These are phyloP conservation scores for Platichthys flesus DNA, from an alignment of 2,113 vertebrate species.

Conservation along the genomic window DNA sequence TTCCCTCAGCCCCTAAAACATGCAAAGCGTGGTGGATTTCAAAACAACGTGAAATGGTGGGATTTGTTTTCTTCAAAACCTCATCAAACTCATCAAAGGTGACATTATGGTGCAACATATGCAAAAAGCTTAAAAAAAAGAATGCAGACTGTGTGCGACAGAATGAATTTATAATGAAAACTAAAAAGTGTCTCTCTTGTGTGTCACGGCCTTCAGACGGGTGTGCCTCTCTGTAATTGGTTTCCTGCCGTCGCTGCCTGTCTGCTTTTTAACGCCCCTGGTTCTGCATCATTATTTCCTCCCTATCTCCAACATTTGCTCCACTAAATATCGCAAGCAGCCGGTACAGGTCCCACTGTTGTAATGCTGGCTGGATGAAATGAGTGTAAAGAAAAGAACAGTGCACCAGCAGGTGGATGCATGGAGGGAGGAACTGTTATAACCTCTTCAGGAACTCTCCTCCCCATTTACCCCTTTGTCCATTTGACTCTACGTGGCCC, in stretches of 20 bases:
- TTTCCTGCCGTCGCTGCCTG: conserved; percentile 22
- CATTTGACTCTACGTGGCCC: conserved; percentile 23
- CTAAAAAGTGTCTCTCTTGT: conserved; percentile 6
- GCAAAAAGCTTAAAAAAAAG: not conserved
- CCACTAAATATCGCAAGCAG: conserved; percentile 19
- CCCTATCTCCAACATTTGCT: conserved; percentile 15
- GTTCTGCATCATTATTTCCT: conserved; percentile 30
- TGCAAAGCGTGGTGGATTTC: not conserved
- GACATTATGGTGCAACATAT: not conserved
- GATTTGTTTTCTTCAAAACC: no score
- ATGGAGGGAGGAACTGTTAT: conserved; percentile 15
- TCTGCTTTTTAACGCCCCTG: conserved; percentile 19
- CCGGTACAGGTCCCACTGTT: not conserved
- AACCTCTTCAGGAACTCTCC: conserved; percentile 23
- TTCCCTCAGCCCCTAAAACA: no score
- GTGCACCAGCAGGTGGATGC: conserved; percentile 19
- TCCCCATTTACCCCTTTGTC: conserved; percentile 38
- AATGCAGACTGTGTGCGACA: not conserved
- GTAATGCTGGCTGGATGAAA: conserved; percentile 1
- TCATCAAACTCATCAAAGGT: not conserved
- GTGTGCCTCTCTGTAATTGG: conserved; percentile 18
- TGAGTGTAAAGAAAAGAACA: not conserved
- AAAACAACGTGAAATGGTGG: no score
- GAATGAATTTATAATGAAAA: conserved; percentile 10
- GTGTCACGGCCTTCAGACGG: conserved; percentile 22